These are phyloP conservation scores for Cebus imitator DNA, from an alignment of 2,113 vertebrate genomes.

Conservation along the genomic window DNA sequence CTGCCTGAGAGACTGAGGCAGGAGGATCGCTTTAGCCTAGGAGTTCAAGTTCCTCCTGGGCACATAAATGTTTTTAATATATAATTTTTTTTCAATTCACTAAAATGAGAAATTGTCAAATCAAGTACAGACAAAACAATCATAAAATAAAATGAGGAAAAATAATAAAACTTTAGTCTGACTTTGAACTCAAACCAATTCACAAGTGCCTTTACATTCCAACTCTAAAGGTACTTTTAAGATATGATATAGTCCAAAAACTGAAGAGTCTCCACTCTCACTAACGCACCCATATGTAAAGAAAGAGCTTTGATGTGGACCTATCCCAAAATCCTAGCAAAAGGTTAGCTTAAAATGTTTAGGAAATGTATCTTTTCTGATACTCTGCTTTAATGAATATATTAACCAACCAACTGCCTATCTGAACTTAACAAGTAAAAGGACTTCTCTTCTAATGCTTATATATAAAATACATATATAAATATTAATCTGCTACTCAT, in stretches of 20 bases:
- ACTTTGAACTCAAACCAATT: background rate
- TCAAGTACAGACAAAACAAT: background rate
- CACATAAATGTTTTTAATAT: too few relatives aligned
- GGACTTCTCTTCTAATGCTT: background rate
- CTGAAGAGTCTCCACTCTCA: background rate
- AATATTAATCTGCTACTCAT: background rate
- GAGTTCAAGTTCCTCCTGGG: too few relatives aligned
- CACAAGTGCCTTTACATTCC: background rate
- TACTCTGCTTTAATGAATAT: background rate
- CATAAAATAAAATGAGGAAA: slow-evolving; percentile 24
- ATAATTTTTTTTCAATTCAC: background rate
- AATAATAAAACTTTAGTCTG: background rate
- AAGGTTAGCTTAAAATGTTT: background rate
- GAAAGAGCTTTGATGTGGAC: background rate
- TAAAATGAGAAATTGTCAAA: background rate
- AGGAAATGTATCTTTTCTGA: background rate
- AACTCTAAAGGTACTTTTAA: background rate
- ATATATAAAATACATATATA: background rate
- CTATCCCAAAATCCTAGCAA: background rate
- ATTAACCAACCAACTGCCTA: background rate
- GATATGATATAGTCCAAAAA: background rate
- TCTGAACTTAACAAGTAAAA: background rate
- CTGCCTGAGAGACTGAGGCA: too few relatives aligned
- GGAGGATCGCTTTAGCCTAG: too few relatives aligned
- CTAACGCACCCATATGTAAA: background rate